Base-by-base conservation (phyloP, 2,797 vertebrate species). In the Anolis apletophallus region DNA sequence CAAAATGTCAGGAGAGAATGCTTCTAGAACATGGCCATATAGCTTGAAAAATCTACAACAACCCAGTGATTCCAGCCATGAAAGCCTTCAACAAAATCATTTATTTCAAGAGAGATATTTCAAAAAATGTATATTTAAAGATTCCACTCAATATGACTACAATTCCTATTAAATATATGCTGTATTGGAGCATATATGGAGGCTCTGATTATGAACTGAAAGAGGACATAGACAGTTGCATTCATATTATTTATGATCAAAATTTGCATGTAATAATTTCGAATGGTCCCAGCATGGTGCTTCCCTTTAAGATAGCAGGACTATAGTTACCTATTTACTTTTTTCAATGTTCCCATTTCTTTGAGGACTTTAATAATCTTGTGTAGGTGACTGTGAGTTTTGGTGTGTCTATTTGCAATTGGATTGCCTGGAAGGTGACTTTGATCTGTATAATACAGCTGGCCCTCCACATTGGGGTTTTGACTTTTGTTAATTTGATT, bases 361-460 rank as follows among this genome's bases (percentile, higher is more conserved):
- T 74, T 74, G 19, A 40, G 10, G 6, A 14, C 13, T 12, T 23
- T 46, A 67, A 23, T 64, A 19, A 16, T 52, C 21, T 26, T 16
- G 14, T 19, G 32, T 50, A 26, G 29, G 5, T 59, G n/a, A 14
- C 16, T 50, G 13, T n/a, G 40, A 4, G 34, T 59, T 34, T 34
- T 32, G 6, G 64, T 17, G 80, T 14, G 10, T 34, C 6, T 10
- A 0, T n/a, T 2, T 10, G 40, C 80, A 52, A 32, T 32, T 21
- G 3, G 10, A 68, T 12, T 81, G 50, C 91, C 14, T 67, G 85
- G 75, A 92, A 89, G 3, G 82, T 80, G 80, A n/a, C n/a, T n/a
- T n/a, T n/a, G n/a, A n/a, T n/a, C n/a, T n/a, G n/a, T n/a, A n/a
- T n/a, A n/a, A n/a, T n/a, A n/a, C n/a, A 52, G 1, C 67, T 76